Evolutionary conservation across 92 coral and sea anemone species (phyloP), one percentile per base, ranked within the genome.

Genomic region (Muricea muricata): DNA sequence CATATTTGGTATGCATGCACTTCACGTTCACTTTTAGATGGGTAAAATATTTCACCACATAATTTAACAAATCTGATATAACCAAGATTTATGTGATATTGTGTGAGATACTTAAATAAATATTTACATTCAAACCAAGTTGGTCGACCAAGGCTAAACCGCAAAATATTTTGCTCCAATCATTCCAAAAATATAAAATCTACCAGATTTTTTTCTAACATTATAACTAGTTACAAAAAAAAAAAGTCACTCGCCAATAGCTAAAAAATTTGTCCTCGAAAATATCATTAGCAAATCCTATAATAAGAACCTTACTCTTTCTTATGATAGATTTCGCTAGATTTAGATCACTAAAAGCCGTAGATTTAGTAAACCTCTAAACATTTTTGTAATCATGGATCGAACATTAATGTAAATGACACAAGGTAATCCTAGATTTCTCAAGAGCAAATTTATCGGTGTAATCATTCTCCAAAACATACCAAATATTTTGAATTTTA

Each of bases 111-210:
- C 23, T 63, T 63, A 63, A 63, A 63, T 63, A 63, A 63, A 63
- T 63, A 63, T 63, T 63, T 63, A 63, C 37, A 63, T 63, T 17
- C 37, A 20, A 28, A 28, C 70, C 37, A 25, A 26, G 70, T 30
- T 63, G 70, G 37, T 17, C 37, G 39, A 24, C 70, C 21, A 63
- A 20, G 30, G 30, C 30, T 28, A 55, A 63, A 63, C 34, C 21
- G 39, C 70, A 26, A 18, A 63, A 63, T 28, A 63, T 28, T 25
- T 63, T 63, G 70, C 70, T 63, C 7, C 70, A 25, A 52, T 52
- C 7, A 63, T 28, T 63, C 37, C 37, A 63, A 63, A 63, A 63
- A 63, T 63, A 63, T 63, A 63, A 63, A 63, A 63, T 63, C 70
- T 63, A 63, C 23, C 70, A 1, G 18, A 26, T n/a, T n/a, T n/a